phyloP scores from a whole-genome alignment of 2,113 vertebrate species.

The Scopus umbretta region DNA sequence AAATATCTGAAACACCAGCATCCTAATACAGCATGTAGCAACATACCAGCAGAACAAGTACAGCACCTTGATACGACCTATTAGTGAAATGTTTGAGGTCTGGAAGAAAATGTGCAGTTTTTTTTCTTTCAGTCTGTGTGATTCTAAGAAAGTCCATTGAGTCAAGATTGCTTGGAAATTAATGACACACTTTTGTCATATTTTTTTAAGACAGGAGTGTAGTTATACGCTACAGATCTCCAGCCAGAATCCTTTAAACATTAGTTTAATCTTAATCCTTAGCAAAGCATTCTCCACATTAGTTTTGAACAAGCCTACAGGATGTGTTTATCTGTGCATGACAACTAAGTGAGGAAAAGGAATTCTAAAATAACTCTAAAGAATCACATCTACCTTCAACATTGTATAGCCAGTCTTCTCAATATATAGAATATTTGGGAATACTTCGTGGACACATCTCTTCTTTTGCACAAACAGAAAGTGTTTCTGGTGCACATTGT shows the following conservation, averaged over 20 bases:
- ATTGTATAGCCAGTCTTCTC: not conserved
- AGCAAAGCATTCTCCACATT: no score
- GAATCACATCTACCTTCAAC: not conserved
- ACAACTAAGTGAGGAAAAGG: not conserved
- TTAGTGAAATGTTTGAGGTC: not conserved
- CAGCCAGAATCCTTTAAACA: not conserved
- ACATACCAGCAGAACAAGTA: not conserved
- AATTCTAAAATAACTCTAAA: not conserved
- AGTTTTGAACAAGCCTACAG: not conserved
- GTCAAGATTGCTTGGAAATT: not conserved
- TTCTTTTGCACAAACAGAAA: not conserved
- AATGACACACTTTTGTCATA: not conserved
- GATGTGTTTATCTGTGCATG: not conserved
- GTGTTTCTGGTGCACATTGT: not conserved
- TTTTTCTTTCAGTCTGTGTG: not conserved
- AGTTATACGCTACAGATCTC: not conserved
- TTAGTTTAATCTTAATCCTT: no score
- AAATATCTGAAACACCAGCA: not conserved
- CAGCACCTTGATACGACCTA: not conserved
- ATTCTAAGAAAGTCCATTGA: not conserved
- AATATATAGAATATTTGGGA: not conserved
- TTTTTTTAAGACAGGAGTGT: not conserved
- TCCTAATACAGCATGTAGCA: not conserved
- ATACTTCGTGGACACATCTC: not conserved
- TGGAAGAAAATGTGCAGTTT: not conserved